Evolutionary conservation across 2,888 invertebrate species (phyloP).

Genomic region (Caenorhabditis sulstoni): DNA sequence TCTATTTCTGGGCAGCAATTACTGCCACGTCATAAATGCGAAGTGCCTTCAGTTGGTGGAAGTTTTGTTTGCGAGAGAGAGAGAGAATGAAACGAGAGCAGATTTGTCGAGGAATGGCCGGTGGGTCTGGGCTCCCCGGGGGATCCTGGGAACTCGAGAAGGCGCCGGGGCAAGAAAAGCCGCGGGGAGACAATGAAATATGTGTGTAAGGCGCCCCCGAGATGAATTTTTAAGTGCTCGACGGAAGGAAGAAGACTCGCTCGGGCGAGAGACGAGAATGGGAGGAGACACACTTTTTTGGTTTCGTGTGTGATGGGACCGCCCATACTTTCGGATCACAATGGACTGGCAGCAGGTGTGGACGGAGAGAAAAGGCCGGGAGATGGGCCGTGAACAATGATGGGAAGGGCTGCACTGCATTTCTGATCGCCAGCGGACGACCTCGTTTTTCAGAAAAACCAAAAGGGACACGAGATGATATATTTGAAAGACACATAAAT

Average conservation of each 20-base stretch:
- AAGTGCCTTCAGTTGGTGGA: conserved; percentile 4
- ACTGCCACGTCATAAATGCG: conserved; percentile 42
- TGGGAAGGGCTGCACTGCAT: conserved; percentile 18
- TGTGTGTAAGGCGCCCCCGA: conserved; percentile 31
- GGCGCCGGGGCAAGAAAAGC: conserved; percentile 1
- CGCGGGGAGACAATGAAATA: conserved; percentile 42
- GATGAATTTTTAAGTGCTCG: conserved; percentile 52
- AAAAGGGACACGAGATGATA: conserved; percentile 21
- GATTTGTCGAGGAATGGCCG: conserved; percentile 53
- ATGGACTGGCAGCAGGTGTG: conserved; percentile 13
- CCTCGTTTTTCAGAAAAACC: conserved; percentile 17
- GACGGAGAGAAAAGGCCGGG: too few relatives aligned
- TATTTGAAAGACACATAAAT: conserved; percentile 34
- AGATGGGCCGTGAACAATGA: conserved; percentile 25
- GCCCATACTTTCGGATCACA: conserved; percentile 2
- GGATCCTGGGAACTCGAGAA: conserved; percentile 39
- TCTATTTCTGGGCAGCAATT: neutral
- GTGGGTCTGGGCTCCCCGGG: conserved; percentile 38
- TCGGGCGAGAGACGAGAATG: neutral
- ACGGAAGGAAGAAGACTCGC: neutral
- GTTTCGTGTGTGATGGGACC: conserved; percentile 8
- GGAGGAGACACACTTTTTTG: conserved; percentile 5
- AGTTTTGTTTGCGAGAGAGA: neutral
- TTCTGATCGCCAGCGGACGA: conserved; percentile 19
- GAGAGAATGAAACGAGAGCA: neutral